phyloP scores from a whole-genome alignment of 1,140 invertebrate genomes.

The Lepidostoma basale region DNA sequence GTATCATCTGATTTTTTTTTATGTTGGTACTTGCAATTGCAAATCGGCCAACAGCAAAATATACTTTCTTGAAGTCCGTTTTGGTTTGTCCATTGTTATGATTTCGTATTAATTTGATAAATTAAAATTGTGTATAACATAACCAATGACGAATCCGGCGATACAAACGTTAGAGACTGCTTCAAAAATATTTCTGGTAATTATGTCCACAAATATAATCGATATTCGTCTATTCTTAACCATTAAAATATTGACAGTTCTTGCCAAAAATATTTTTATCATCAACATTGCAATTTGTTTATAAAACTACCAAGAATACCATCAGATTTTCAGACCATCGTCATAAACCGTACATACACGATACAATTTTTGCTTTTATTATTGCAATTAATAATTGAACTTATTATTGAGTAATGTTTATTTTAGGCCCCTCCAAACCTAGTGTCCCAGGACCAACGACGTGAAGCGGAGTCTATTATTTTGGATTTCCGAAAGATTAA shows the following conservation, averaged over 20 bases:
- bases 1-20: too few species aligned
- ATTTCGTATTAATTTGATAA: conserved; percentile 30
- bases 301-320: too few species aligned
- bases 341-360: too few species aligned
- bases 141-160: conserved; percentile 55
- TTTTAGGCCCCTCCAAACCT: conserved; percentile 82
- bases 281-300: neutral
- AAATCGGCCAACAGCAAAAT: too few species aligned
- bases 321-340: too few species aligned
- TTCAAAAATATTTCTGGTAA: conserved; percentile 73
- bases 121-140: conserved; percentile 21
- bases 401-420: neutral
- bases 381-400: too few species aligned
- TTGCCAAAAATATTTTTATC: neutral
- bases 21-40: too few species aligned
- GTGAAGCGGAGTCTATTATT: conserved; percentile 79
- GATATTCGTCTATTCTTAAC: neutral
- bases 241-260: conserved; percentile 12
- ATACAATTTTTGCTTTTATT: too few species aligned
- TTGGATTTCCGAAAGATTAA: conserved; percentile 81
- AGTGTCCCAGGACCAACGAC: conserved; percentile 77
- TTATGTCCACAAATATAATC: conserved; percentile 39
- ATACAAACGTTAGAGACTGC: conserved; percentile 70
- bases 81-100: conserved; percentile 26
- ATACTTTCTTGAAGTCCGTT: conserved; percentile 18